Conservation (phyloP, 2,888 invertebrate genomes). For the Abrostola tripartita region DNA sequence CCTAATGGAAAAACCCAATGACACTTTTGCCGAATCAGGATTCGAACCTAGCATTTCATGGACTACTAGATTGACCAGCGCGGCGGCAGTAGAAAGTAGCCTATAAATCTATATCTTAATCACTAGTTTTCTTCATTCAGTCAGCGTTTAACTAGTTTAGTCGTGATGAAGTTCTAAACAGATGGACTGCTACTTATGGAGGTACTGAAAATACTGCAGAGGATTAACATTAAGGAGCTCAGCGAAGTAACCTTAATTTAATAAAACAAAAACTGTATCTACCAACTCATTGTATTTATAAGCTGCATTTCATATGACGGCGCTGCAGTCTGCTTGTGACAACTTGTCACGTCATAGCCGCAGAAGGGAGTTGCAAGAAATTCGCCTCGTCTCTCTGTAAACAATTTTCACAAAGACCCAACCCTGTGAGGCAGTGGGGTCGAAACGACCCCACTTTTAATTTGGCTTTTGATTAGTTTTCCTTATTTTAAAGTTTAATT, state of each 20-base stretch:
- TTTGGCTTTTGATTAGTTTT: constrained; percentile 52
- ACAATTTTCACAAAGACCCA: constrained; percentile 66
- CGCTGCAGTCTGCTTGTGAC: constrained; percentile 64
- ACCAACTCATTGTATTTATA: constrained; percentile 47
- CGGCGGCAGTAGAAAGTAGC: too few relatives aligned
- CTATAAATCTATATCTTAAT: too few relatives aligned
- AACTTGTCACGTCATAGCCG: constrained; percentile 68
- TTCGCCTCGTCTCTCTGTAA: constrained; percentile 58
- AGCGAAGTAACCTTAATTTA: constrained; percentile 27
- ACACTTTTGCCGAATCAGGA: too few relatives aligned
- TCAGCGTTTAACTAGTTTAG: too few relatives aligned
- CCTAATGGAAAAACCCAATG: too few relatives aligned
- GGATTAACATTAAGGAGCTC: not conserved
- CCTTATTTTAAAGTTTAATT: constrained; percentile 4
- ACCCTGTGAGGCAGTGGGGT: constrained; percentile 57
- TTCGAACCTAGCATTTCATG: too few relatives aligned
- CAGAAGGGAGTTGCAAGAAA: constrained; percentile 61
- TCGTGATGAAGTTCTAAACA: too few relatives aligned
- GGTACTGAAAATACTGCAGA: too few relatives aligned
- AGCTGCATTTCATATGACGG: constrained; percentile 49
- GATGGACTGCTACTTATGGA: too few relatives aligned
- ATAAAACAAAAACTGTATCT: constrained; percentile 37
- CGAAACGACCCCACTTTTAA: constrained; percentile 55
- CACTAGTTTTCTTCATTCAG: too few relatives aligned
- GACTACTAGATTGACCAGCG: too few relatives aligned